Base-by-base conservation (phyloP, 2,797 vertebrate species). In the Sebastes steindachneri region DNA sequence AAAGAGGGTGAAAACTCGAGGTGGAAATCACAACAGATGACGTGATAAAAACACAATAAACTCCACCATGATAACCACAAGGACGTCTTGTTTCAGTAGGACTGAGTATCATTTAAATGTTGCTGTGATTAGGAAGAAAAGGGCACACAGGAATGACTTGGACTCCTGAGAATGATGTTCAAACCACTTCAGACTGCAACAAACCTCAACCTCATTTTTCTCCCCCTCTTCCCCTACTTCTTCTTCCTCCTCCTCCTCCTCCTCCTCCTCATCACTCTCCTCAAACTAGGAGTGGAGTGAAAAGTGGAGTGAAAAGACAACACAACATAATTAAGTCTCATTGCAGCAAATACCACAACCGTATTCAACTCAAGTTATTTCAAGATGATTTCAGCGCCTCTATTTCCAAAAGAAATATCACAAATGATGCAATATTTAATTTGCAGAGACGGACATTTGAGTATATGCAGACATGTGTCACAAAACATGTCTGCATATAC, bases 231-330 rank as follows among this genome's bases (percentile, higher is more conserved):
- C 90, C 70, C 80, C 86, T 68, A 86, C 77, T 82, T 88, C 89
- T 37, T 89, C 79, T 21, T 90, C 82, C 54, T 86, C 77, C 65
- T 81, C 75, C 31, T 73, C 75, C 26, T 73, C 68, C 57, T 41
- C 33, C 74, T 95, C 94, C 76, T 94, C 91, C 26, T 93, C 93
- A 78, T 94, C 94, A 89, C 80, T 93, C 74, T 95, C 94, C 79
- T 94, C 92, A 88, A 89, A 89, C 93, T 95, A 81, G 57, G 63
- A 80, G 68, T 75, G 37, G 74, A 37, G 35, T 37, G 35, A 37
- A 37, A 37, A 37, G 35, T 37, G 35, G 75, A 48, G 79, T 77
- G 60, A 83, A 91, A 90, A 90, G 48, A 90, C 37, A 75, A 82
- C 51, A 85, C 9, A 75, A 55, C 68, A 63, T 19, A 1, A 58